These are phyloP conservation scores for Larimichthys crocea DNA, from an alignment of 2,113 vertebrate species.

Conservation along the genomic window DNA sequence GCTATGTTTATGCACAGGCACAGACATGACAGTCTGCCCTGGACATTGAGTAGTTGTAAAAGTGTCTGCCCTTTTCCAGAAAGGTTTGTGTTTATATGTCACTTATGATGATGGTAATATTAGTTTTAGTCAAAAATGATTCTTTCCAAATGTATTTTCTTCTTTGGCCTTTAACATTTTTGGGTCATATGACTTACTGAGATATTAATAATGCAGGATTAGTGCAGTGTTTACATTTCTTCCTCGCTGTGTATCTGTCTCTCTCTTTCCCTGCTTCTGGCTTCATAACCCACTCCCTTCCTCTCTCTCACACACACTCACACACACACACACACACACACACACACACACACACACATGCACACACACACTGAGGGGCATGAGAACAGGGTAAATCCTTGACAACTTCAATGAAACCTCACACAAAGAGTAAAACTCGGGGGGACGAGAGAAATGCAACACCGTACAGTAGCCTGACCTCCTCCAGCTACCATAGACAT, in stretches of 20 bases:
- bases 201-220: slow-evolving; percentile 68
- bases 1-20: slow-evolving; percentile 75
- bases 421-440: slow-evolving; percentile 77
- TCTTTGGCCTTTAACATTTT: slow-evolving; percentile 59
- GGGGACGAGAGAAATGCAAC: slow-evolving; percentile 78
- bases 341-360: slow-evolving; percentile 44
- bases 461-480: slow-evolving; percentile 82
- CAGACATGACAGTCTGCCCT: slow-evolving; percentile 69
- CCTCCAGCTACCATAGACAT: slow-evolving; percentile 73
- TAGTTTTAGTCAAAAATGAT: slow-evolving; percentile 50
- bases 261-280: slow-evolving; percentile 46
- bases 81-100: slow-evolving; percentile 76
- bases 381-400: slow-evolving; percentile 80
- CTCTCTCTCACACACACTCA: slow-evolving; percentile 5
- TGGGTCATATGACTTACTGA: slow-evolving; percentile 55
- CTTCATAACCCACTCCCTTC: slow-evolving; percentile 14
- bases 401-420: slow-evolving; percentile 79
- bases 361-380: slow-evolving; percentile 63
- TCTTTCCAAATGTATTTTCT: slow-evolving; percentile 53
- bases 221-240: slow-evolving; percentile 69
- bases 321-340: slow-evolving; percentile 41
- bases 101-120: slow-evolving; percentile 61
- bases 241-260: slow-evolving; percentile 50
- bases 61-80: slow-evolving; percentile 66
- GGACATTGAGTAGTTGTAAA: slow-evolving; percentile 64